Evolutionary conservation across 1,140 invertebrate genomes (phyloP), one percentile per base, ranked within the genome.

Genomic region (Bombus waltoni): DNA sequence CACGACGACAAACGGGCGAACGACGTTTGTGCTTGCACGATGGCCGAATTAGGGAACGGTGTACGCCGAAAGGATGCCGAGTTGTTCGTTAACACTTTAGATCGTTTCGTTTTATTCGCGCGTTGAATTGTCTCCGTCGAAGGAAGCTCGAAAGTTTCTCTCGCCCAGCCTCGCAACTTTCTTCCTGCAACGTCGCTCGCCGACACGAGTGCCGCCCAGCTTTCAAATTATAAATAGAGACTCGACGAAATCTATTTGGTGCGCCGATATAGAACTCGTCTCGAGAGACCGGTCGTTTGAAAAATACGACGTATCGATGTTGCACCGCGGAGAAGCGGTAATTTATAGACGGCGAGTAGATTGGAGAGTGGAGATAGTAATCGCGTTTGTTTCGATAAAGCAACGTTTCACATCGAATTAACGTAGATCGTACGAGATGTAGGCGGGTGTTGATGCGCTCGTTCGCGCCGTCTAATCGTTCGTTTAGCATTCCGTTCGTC

Each of bases 171-270:
- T 77, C 25, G 35, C 47, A 83, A 83, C 44, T 83, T 83, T 70
- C 62, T 83, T 77, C 6, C 4, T 53, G 35, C 28, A 32, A 53
- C 62, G 40, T 73, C 65, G 22, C 40, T 9, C 9, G 25, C 10
- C 13, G 6, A 40, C 65, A 22, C 25, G 40, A 83, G 28, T 78
- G 57, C 42, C 44, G 9, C 13, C 3, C 25, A 68, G 28, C 38
- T 76, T 53, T 32, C 9, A 62, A 83, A 83, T 83, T 68, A 83
- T 83, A 83, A 83, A 83, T 83, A 83, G 42, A 70, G 74, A 77
- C 77, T 77, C 81, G 53, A 77, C 76, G 62, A 42, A 77, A 68
- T n/a, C 59, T 40, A 18, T 40, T 62, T 15, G 40, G 0, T 3
- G 18, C 42, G 13, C 42, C 57, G 28, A 83, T 83, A 11, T 83